Evolutionary conservation across 1,140 invertebrate genomes (phyloP), one percentile per base, ranked within the genome.

Genomic region (Drosophila ficusphila): DNA sequence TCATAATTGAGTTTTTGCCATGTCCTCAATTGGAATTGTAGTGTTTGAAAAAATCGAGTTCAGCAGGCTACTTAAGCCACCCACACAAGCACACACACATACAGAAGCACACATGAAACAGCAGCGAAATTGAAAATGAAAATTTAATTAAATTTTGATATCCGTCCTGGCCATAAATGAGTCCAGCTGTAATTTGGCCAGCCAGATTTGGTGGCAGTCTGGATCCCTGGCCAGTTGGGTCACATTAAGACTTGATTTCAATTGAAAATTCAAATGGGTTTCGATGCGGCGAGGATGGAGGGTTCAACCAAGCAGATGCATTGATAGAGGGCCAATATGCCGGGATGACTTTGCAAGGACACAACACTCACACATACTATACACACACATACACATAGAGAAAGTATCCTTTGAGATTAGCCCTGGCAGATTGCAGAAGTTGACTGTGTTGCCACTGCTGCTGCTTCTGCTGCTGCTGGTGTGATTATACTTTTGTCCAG

Each of bases 121-220:
- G 48, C 36, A 60, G 61, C 34, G 61, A 78, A 85, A 86, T 86
- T 79, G 81, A 74, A 88, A 86, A 88, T 86, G 81, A 88, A 88
- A 86, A 81, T 88, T 86, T 88, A 86, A 86, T 88, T 86, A 86
- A 86, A 88, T 81, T 86, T 81, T 88, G 82, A 86, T 86, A 88
- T 88, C 74, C 81, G 77, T 34, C 71, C 65, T 74, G 53, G 58
- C 39, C 79, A 58, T 67, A 72, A 77, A 81, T 81, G 82, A 74
- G 76, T 86, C 62, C 81, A 86, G 51, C 71, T 73, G 64, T 79
- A 79, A 52, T 79, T 49, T 62, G 68, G 58, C 31, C 60, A 41
- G 44, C 60, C 49, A 67, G 47, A n/a, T 58, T 81, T 54, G 69
- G 65, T 38, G 60, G 34, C 25, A 14, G 39, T 53, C 16, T 25